A percentile compares a stretch with the other conserved stretches of the same genome.
These are phyloP conservation scores for Ictalurus furcatus DNA, from an alignment of 2,113 vertebrate species.

Conservation along the genomic window DNA sequence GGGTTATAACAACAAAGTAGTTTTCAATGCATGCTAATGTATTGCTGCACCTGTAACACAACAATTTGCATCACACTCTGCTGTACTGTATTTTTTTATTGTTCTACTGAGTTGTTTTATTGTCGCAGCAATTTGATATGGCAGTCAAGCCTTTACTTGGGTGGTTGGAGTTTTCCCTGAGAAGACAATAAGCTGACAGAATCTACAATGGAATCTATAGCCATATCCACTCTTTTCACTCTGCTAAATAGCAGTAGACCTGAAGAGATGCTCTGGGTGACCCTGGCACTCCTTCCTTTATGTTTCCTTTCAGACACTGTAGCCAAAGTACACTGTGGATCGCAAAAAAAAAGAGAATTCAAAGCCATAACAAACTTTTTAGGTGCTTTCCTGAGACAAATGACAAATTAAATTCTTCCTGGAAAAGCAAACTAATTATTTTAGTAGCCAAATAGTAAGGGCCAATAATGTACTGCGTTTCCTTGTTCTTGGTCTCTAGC, in stretches of 20 bases:
- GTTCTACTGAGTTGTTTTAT: neutral
- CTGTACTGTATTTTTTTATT: neutral
- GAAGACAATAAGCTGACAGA: constrained; percentile 1
- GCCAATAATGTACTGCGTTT: neutral
- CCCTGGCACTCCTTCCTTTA: constrained; percentile 7
- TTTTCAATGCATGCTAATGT: neutral
- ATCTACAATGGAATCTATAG: neutral
- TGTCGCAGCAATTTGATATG: neutral
- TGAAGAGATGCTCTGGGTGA: neutral
- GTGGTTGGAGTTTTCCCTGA: constrained; percentile 16
- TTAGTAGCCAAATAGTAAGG: neutral
- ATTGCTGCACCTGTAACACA: neutral
- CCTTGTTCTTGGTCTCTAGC: constrained; percentile 3
- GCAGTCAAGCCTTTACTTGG: constrained; percentile 13
- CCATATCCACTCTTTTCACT: neutral
- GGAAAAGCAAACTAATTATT: constrained; percentile 24
- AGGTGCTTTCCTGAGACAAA: neutral
- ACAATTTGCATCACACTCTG: neutral
- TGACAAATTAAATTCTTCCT: constrained; percentile 17
- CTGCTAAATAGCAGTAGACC: neutral
- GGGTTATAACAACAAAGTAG: neutral
- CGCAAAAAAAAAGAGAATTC: neutral
- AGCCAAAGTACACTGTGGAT: constrained; percentile 10
- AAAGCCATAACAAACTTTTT: constrained; percentile 3
- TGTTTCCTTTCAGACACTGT: constrained; percentile 15